Percentiles rank a stretch among this genome's conserved stretches.
Conservation (phyloP, 2,888 invertebrate genomes). For the Litoditis marina region DNA sequence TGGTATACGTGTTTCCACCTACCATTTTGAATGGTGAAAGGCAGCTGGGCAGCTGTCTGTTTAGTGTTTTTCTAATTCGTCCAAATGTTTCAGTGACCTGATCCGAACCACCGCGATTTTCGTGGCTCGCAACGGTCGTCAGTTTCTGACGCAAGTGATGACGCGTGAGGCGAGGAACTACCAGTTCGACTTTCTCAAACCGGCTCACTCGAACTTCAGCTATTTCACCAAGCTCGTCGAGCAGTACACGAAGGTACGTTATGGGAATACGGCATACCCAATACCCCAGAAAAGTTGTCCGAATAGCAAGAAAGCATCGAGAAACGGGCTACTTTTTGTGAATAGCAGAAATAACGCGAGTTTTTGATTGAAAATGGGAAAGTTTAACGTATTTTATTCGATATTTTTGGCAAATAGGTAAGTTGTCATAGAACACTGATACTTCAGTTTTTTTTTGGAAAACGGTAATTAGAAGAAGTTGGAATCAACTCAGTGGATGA, state of each 20-base stretch:
- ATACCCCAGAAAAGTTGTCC: too few relatives aligned
- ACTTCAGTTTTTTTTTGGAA: neutral
- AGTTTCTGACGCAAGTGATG: constrained; percentile 96
- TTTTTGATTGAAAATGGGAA: too few relatives aligned
- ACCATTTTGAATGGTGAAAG: too few relatives aligned
- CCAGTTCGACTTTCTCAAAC: constrained; percentile 96
- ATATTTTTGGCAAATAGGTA: too few relatives aligned
- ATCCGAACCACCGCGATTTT: constrained; percentile 97
- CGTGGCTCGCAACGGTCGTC: constrained; percentile 94
- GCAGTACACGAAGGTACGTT: constrained; percentile 87
- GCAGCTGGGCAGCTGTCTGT: neutral
- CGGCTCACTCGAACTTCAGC: constrained; percentile 94
- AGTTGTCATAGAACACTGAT: too few relatives aligned
- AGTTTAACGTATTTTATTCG: too few relatives aligned
- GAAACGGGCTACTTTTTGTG: neutral
- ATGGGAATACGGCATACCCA: neutral
- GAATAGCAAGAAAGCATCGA: neutral
- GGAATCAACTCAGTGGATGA: too few relatives aligned
- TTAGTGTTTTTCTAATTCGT: neutral
- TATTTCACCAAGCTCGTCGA: constrained; percentile 96
- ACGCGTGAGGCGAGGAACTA: constrained; percentile 88
- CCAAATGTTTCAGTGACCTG: constrained; percentile 74
- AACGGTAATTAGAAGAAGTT: neutral
- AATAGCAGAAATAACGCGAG: too few relatives aligned
- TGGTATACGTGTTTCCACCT: too few relatives aligned